Base-by-base conservation (phyloP, 1,140 invertebrate species). In the Phthorimaea operculella region DNA sequence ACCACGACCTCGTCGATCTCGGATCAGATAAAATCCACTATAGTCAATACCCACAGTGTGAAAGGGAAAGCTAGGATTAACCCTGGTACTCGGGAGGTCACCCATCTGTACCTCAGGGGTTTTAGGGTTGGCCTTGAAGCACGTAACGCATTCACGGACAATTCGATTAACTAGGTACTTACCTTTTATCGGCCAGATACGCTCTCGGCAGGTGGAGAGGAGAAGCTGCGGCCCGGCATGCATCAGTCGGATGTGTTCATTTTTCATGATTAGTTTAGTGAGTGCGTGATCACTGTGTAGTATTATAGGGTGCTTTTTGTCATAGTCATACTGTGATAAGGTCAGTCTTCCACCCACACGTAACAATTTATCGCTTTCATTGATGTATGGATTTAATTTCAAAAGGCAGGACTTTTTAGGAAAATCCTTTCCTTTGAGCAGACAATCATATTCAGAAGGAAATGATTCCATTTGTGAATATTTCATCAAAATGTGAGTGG, bases 301-400 rank as follows among this genome's bases (percentile, higher is more conserved):
- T 21, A 80, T 34, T 5, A 76, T 63, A 0, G 74, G 76, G 70
- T 77, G 74, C 51, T 72, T 76, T 47, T 52, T 57, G 4, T 66
- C 59, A 33, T 60, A 55, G 9, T 59, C 47, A 15, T 72, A 59
- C 0, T 53, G 21, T 5, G 73, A 52, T 42, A 69, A 36, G 8
- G 53, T 17, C 15, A 79, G 52, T 17, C 73, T 48, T n/a, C 78
- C 74, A 18, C 72, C 75, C 21, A 79, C 74, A 18, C 74, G 57
- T 12, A 81, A 28, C 3, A 50, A 12, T 12, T 50, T 28, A 12
- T 50, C 14, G 7, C 14, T 11, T 12, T 48, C 45, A 28, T 28
- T 28, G 18, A 50, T 28, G 21, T 28, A 50, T 21, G 21, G 17
- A 1, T 50, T 50, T 15, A 47, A 47, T 11, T 15, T 15, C 4